Base-by-base conservation (phyloP, 2,888 invertebrate genomes). In the Melanargia galathea region DNA sequence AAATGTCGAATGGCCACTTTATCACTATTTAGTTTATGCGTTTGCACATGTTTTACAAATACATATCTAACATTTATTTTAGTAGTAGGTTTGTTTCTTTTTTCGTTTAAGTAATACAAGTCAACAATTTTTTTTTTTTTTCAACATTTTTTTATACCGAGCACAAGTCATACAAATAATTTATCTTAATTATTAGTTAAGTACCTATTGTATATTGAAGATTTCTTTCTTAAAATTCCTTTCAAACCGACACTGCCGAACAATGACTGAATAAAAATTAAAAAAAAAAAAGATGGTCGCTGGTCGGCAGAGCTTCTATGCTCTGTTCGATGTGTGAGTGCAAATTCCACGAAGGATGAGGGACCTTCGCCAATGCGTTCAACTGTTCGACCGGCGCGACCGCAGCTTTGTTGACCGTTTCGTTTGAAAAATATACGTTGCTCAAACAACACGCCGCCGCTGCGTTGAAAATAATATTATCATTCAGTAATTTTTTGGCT, bases 331-430 rank as follows among this genome's bases (percentile, higher is more conserved):
- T 77, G 84, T 84, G 86, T 86, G 87, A 79, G 87, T 86, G 84
- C 81, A 79, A 88, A 86, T 89, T 88, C 89, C 83, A 78, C 80
- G 89, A 89, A 88, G 87, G 87, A 83, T 81, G 79, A 80, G 80
- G 81, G 82, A 82, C 81, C 77, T 65, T 65, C 75, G 79, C 78
- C 78, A 78, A 82, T 82, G 78, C 82, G 76, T 83, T 84, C 81
- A 84, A 83, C 83, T 69, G 73, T 74, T 75, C 71, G 77, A 80
- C 80, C 78, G 80, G 75, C 77, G 78, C 73, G 71, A 62, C 69
- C 68, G 68, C 73, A 68, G 67, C 66, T 69, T 63, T 69, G 66
- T 57, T 73, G 79, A 79, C 83, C 77, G 81, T 84, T 84, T 75
- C 68, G 72, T 80, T 84, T 81, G 69, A 84, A 83, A 80, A 75